These are phyloP conservation scores for Gallirallus australis DNA, from an alignment of 2,797 vertebrate genomes.

Conservation along the genomic window DNA sequence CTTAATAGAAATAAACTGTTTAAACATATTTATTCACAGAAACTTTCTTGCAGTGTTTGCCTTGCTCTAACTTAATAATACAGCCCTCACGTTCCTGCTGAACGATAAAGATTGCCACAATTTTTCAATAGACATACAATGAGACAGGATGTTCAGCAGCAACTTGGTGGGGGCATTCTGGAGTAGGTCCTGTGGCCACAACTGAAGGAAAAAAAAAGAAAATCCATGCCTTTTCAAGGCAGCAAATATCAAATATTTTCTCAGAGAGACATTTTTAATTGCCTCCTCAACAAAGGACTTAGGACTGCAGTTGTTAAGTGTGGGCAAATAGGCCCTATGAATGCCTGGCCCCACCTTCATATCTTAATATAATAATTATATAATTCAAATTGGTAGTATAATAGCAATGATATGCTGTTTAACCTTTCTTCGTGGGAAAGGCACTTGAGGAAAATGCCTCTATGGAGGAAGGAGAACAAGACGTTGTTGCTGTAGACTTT, in stretches of 20 bases:
- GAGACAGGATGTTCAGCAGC: not conserved
- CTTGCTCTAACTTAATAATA: slow-evolving; percentile 21
- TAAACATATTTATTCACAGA: slow-evolving; percentile 4
- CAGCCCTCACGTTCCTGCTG: not conserved
- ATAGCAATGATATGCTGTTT: not conserved
- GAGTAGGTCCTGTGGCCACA: not conserved
- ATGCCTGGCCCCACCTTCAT: not conserved
- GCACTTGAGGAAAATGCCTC: fast-evolving
- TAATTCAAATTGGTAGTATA: not conserved
- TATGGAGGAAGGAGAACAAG: not conserved
- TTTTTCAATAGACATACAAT: not conserved
- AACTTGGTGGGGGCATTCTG: fast-evolving
- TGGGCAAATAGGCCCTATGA: not conserved
- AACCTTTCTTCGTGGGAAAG: not conserved
- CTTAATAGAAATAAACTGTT: slow-evolving; percentile 35
- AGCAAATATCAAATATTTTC: not conserved
- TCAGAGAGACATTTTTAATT: not conserved
- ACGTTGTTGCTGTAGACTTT: not conserved
- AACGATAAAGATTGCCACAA: not conserved
- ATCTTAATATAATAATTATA: not conserved
- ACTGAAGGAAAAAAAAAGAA: not conserved
- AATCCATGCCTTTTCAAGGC: not conserved
- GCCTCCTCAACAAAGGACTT: not conserved
- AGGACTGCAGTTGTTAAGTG: fast-evolving
- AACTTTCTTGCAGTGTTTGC: slow-evolving; percentile 29